Evolutionary conservation across 2,113 vertebrate genomes (phyloP).

Genomic region (Phalacrocorax aristotelis): DNA sequence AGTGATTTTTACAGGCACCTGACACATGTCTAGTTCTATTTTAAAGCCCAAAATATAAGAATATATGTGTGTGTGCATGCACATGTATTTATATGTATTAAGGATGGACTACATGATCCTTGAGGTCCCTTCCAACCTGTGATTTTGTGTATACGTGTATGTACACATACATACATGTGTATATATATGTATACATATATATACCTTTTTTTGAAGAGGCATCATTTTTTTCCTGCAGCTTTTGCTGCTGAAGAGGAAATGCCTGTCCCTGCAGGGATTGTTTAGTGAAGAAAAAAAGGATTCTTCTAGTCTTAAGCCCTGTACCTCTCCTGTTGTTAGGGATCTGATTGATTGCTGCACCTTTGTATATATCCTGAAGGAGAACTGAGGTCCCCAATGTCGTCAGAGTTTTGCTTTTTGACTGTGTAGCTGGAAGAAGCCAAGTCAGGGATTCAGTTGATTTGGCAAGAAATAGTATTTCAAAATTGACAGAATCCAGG

Average conservation of each 20-base stretch:
- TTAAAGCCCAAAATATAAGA: background rate
- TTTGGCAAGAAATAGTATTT: background rate
- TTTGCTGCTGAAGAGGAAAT: background rate
- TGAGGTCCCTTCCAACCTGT: too few species aligned
- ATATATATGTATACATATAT: background rate
- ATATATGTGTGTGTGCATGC: rapidly evolving
- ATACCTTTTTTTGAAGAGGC: background rate
- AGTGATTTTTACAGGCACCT: background rate
- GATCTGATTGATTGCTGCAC: background rate
- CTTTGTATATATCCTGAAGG: background rate
- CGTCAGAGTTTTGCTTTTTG: background rate
- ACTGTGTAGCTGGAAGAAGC: background rate
- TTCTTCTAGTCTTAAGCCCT: background rate
- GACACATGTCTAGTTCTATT: background rate
- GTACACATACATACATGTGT: too few species aligned
- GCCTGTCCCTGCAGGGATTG: background rate
- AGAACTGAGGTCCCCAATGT: background rate
- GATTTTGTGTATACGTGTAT: background rate
- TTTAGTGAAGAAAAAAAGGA: background rate
- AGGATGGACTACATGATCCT: too few species aligned
- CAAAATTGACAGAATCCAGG: background rate
- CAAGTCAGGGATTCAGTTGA: background rate
- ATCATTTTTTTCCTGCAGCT: background rate
- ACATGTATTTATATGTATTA: too few species aligned
- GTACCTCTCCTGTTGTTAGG: background rate